Evolutionary conservation across 2,888 invertebrate genomes (phyloP).

Genomic region (Oscheius sp.): DNA sequence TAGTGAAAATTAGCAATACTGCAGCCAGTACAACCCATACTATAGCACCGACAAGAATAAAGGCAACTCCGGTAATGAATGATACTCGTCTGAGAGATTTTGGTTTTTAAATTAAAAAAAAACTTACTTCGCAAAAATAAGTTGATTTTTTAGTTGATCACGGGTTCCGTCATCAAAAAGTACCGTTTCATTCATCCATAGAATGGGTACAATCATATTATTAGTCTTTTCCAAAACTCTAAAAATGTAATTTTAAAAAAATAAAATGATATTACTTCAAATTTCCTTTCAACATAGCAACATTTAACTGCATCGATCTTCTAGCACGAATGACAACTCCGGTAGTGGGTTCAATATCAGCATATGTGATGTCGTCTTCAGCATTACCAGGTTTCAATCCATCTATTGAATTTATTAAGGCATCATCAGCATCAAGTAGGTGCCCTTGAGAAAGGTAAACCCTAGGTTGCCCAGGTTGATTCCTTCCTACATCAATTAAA

Average conservation of each 20-base stretch:
- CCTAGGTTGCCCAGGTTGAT: slow-evolving; percentile 61
- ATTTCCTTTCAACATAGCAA: slow-evolving; percentile 63
- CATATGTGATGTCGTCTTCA: slow-evolving; percentile 55
- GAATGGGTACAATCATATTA: slow-evolving; percentile 59
- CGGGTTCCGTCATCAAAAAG: slow-evolving; percentile 59
- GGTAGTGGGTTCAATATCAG: slow-evolving; percentile 64
- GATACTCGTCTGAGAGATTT: background rate
- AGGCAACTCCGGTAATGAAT: slow-evolving; percentile 12
- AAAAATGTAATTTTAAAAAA: slow-evolving; percentile 20
- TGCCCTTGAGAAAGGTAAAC: slow-evolving; percentile 65
- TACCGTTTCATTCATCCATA: slow-evolving; percentile 69
- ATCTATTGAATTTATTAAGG: slow-evolving; percentile 51
- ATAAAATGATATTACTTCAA: slow-evolving; percentile 44
- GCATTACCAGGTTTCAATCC: slow-evolving; percentile 53
- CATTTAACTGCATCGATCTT: slow-evolving; percentile 63
- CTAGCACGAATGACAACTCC: slow-evolving; percentile 62
- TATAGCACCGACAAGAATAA: slow-evolving; percentile 16
- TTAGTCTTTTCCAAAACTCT: slow-evolving; percentile 43
- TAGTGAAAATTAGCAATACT: slow-evolving; percentile 10
- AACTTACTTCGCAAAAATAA: slow-evolving; percentile 2
- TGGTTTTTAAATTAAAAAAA: background rate
- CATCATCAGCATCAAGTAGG: slow-evolving; percentile 59
- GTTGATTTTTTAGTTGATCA: slow-evolving; percentile 42
- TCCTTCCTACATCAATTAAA: slow-evolving; percentile 63
- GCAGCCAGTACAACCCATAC: slow-evolving; percentile 24